Conservation (phyloP, 2,113 vertebrate species). For the Terrapene triunguis region DNA sequence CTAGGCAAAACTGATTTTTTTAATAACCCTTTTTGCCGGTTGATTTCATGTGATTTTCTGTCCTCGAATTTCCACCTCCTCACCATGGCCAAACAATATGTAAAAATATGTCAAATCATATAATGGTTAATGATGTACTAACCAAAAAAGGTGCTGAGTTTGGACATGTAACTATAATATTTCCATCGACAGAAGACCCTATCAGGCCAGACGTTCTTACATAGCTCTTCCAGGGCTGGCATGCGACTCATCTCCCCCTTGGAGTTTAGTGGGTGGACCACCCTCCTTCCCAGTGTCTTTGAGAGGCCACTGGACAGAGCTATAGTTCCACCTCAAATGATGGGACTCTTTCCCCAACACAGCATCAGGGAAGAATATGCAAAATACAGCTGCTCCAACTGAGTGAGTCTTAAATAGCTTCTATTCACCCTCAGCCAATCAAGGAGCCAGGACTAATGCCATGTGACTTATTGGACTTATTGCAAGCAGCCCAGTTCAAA, state of each 20-base stretch:
- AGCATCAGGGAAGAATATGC: neutral
- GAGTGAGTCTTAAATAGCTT: neutral
- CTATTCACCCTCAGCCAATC: neutral
- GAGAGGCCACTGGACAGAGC: neutral
- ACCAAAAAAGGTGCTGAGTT: neutral
- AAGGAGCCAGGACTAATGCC: neutral
- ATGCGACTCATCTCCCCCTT: neutral
- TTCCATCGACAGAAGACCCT: neutral
- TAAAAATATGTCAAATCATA: neutral
- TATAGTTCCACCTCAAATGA: neutral
- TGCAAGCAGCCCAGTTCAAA: neutral
- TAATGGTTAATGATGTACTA: neutral
- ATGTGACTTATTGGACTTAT: neutral
- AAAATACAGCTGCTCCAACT: rapidly evolving
- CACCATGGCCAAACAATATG: neutral
- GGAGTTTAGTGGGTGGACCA: neutral
- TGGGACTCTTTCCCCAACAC: neutral
- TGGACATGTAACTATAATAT: neutral
- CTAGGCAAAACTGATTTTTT: neutral
- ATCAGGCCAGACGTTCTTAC: neutral
- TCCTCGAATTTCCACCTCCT: neutral
- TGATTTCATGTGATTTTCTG: neutral
- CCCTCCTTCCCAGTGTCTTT: neutral
- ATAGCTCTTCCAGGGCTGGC: neutral
- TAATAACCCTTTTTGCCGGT: neutral